These are phyloP conservation scores for Chlamydotis undulata DNA, from an alignment of 2,113 vertebrate genomes.

Conservation along the genomic window DNA sequence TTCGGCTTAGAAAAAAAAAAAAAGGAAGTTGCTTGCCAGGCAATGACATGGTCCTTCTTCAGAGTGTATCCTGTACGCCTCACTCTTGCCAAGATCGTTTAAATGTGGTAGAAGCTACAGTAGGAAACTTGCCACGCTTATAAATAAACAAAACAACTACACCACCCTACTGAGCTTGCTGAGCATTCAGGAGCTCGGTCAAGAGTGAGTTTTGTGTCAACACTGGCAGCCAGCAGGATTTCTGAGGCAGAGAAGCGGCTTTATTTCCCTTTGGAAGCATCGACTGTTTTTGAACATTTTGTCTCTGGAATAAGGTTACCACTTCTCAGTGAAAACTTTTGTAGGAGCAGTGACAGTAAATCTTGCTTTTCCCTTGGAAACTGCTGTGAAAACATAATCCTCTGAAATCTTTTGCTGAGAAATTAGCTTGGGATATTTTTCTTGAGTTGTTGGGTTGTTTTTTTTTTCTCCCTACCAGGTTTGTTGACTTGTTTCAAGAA, in stretches of 20 bases:
- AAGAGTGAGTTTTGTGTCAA: conserved; percentile 47
- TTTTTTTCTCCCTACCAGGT: background rate
- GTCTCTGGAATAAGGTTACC: background rate
- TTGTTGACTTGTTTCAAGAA: background rate
- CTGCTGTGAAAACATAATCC: background rate
- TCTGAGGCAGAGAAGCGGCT: conserved; percentile 11
- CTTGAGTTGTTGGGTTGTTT: background rate
- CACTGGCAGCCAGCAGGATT: conserved; percentile 18
- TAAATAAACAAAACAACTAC: conserved; percentile 47
- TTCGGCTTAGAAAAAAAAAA: background rate
- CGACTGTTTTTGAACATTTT: background rate
- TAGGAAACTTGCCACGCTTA: background rate
- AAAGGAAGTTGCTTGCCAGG: conserved; percentile 15
- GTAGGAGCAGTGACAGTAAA: background rate
- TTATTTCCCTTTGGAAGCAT: conserved; percentile 22
- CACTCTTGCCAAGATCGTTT: conserved; percentile 14
- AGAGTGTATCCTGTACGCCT: background rate
- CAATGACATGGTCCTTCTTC: conserved; percentile 10
- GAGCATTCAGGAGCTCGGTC: background rate
- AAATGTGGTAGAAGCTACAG: conserved; percentile 38
- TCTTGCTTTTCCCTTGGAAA: background rate
- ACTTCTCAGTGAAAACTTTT: background rate
- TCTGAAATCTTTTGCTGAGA: background rate
- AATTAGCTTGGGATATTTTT: background rate
- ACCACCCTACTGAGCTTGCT: conserved; percentile 30